Base-by-base conservation (phyloP, 2,797 vertebrate genomes). In the Sebastes wilsoni region DNA sequence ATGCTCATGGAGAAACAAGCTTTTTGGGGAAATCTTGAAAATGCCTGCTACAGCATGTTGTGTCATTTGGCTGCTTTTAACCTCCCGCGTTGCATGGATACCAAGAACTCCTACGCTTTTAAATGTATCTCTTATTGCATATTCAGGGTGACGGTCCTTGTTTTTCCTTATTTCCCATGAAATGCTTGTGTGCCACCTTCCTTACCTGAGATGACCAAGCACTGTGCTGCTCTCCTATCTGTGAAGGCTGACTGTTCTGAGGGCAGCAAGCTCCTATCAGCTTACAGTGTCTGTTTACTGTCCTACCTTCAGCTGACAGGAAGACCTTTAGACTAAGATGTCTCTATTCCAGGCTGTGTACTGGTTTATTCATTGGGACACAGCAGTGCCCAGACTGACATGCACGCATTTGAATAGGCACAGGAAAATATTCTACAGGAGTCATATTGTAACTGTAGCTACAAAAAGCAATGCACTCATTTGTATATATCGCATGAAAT, bases 231-330 rank as follows among this genome's bases (percentile, higher is more conserved):
- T 68, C 22, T 77, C 66, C 68, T 78, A 2, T 82, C 83, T 79
- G 80, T 86, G 64, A 32, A 11, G 23, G 56, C 7, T 74, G 46
- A 54, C 67, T 65, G 49, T 81, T 77, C 42, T 8, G 65, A 14
- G 27, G 46, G 73, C 73, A 28, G 28, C 78, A 25, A n/a, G n/a
- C 27, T 52, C n/a, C 60, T 77, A 77, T 92, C 84, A 32, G 42
- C 52, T 92, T 79, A 74, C 88, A 32, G 34, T 56, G 52, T 92
- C 87, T 10, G 55, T 68, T 88, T 88, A 84, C 90, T 69, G 58
- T 59, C 67, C 64, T 72, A 62, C 58, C 69, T 56, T 82, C 66
- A 77, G 70, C 74, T 73, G 59, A 36, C 86, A 85, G 80, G 79
- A 80, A 71, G 70, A 54, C 20, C 34, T 83, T 72, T 34, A 62